Percentiles rank a stretch among this genome's conserved stretches.
These are phyloP conservation scores for Malaclemys terrapin DNA, from an alignment of 2,113 vertebrate species.

Conservation along the genomic window DNA sequence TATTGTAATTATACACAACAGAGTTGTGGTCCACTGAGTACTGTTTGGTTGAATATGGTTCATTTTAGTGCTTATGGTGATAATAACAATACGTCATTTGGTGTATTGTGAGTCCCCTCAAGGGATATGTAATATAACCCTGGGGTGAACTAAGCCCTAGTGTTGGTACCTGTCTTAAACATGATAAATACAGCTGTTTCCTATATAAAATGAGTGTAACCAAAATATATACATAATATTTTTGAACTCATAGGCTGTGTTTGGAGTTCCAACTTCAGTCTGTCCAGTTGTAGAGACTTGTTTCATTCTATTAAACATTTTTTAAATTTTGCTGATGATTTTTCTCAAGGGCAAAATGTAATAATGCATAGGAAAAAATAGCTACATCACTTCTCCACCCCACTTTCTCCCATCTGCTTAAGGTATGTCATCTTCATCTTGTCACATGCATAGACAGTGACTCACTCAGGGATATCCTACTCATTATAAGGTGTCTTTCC, in stretches of 20 bases:
- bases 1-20: slow-evolving; percentile 81
- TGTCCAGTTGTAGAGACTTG: slow-evolving; percentile 23
- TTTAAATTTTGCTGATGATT: slow-evolving; percentile 32
- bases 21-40: slow-evolving; percentile 77
- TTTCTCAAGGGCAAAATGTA: not conserved
- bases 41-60: slow-evolving; percentile 65
- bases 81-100: slow-evolving; percentile 84
- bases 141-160: slow-evolving; percentile 74
- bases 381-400: not conserved
- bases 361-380: slow-evolving; percentile 6
- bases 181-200: slow-evolving; percentile 70
- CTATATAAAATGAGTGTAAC: slow-evolving; percentile 68
- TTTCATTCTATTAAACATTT: slow-evolving; percentile 38
- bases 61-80: slow-evolving; percentile 63
- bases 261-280: slow-evolving; percentile 37
- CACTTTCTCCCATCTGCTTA: slow-evolving; percentile 34
- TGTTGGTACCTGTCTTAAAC: slow-evolving; percentile 70
- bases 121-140: slow-evolving; percentile 63
- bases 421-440: slow-evolving; percentile 52
- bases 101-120: slow-evolving; percentile 79
- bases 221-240: slow-evolving; percentile 41
- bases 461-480: slow-evolving; percentile 35
- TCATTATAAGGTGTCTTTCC: slow-evolving; percentile 57
- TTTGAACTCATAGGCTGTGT: slow-evolving; percentile 8
- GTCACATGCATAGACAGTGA: slow-evolving; percentile 50